Conservation (phyloP, 1,140 invertebrate species). For the Drosophila varians region DNA sequence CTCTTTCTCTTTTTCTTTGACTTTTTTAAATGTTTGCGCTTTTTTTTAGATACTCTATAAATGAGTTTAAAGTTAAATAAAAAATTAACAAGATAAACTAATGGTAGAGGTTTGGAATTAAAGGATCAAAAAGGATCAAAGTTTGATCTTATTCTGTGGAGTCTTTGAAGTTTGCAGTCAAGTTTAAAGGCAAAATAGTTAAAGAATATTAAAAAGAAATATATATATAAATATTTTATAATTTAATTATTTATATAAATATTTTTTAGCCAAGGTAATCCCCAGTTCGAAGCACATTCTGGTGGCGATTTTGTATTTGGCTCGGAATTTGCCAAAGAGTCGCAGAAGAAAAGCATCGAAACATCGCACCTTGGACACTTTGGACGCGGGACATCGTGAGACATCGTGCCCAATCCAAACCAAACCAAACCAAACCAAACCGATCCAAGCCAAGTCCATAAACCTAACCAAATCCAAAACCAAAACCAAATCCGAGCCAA, state of each 20-base stretch:
- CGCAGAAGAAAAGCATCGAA: constrained; percentile 44
- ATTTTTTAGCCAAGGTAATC: constrained; percentile 5
- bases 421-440: constrained; percentile 14
- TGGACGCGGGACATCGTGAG: constrained; percentile 9
- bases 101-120: too few relatives aligned
- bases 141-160: too few relatives aligned
- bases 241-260: too few relatives aligned
- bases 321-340: constrained; percentile 58
- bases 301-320: constrained; percentile 74
- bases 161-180: neutral
- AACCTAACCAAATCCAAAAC: neutral
- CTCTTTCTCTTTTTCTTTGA: too few relatives aligned
- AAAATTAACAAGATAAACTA: too few relatives aligned
- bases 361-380: constrained; percentile 27
- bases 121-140: neutral
- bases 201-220: neutral
- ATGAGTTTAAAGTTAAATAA: too few relatives aligned
- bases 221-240: neutral
- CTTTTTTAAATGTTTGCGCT: constrained; percentile 14
- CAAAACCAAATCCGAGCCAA: constrained; percentile 10
- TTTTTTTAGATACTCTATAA: neutral
- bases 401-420: constrained; percentile 6
- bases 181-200: too few relatives aligned
- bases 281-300: constrained; percentile 10
- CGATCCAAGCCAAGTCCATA: constrained; percentile 14